Percentiles rank a stretch among this genome's conserved stretches.
phyloP scores from a whole-genome alignment of 2,113 vertebrate species.

The Columba janthina region DNA sequence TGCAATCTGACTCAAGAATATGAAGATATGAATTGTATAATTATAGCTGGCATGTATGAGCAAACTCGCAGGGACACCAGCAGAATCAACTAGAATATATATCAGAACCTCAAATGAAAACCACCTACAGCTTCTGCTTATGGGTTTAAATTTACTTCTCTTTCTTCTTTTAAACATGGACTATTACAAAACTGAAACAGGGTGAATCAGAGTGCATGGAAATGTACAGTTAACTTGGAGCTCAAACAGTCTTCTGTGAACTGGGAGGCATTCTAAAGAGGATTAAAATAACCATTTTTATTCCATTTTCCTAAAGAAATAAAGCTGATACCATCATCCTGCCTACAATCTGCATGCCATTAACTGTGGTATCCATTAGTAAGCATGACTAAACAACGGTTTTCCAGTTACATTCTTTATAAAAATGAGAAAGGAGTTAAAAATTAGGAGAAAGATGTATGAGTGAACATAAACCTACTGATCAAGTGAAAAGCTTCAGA shows the following conservation, averaged over 20 bases:
- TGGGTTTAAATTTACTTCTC: rapidly evolving
- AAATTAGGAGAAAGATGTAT: background rate
- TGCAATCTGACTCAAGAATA: background rate
- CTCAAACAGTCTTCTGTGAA: background rate
- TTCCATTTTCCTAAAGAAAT: background rate
- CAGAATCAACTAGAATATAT: background rate
- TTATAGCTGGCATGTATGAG: background rate
- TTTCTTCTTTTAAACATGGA: background rate
- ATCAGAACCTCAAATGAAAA: background rate
- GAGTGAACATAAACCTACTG: background rate
- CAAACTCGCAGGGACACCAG: background rate
- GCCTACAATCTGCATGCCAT: rapidly evolving
- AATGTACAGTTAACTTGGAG: background rate
- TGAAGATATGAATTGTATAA: background rate
- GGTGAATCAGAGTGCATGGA: background rate
- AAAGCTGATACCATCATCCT: background rate
- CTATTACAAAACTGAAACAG: background rate
- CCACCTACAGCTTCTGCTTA: background rate
- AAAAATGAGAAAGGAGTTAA: background rate
- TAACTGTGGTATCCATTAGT: background rate
- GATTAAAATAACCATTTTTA: background rate
- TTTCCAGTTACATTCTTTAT: background rate
- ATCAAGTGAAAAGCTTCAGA: background rate
- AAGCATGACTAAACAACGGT: background rate
- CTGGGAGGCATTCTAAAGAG: background rate